A percentile compares a stretch with the other conserved stretches of the same genome.
Evolutionary conservation across 1,140 invertebrate genomes (phyloP).

Genomic region (Dendrolimus kikuchii): DNA sequence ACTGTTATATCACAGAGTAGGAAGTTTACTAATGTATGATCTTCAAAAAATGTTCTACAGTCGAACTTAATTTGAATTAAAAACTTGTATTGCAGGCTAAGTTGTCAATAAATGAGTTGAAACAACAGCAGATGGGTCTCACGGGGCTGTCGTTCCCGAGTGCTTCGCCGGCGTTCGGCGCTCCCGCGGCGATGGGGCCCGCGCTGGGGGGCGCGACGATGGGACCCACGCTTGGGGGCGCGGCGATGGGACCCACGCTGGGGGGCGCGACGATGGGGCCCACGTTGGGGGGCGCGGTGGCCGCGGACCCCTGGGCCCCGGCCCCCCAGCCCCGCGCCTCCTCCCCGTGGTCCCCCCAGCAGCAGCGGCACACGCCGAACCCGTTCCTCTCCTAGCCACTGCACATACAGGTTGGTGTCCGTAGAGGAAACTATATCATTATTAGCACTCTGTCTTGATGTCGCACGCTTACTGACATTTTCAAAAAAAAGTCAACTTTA

Average conservation of each 20-base stretch:
- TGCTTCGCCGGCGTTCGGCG: conserved; percentile 15
- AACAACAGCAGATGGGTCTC: conserved; percentile 58
- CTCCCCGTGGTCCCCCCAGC: conserved; percentile 24
- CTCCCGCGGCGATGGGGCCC: conserved; percentile 6
- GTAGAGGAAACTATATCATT: no score
- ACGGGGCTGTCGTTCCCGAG: conserved; percentile 24
- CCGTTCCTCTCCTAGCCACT: conserved; percentile 63
- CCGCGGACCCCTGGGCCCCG: conserved; percentile 8
- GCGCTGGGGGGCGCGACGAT: no score
- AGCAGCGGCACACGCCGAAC: conserved; percentile 53
- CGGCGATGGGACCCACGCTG: conserved; percentile 6
- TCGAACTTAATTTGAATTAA: background rate
- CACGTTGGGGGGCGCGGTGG: background rate
- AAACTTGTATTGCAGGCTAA: conserved; percentile 34
- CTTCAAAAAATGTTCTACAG: no score
- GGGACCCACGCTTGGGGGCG: conserved; percentile 1
- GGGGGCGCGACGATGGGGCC: no score
- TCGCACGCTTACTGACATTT: no score
- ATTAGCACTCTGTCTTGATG: no score
- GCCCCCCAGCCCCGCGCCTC: conserved; percentile 30
- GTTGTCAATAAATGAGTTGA: conserved; percentile 61
- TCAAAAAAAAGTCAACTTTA: no score
- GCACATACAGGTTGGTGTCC: conserved; percentile 10
- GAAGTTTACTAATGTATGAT: no score
- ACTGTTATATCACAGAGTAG: no score